A percentile compares a stretch with the other conserved stretches of the same genome.
Evolutionary conservation across 2,797 vertebrate species (phyloP).

Genomic region (Bucorvus abyssinicus): DNA sequence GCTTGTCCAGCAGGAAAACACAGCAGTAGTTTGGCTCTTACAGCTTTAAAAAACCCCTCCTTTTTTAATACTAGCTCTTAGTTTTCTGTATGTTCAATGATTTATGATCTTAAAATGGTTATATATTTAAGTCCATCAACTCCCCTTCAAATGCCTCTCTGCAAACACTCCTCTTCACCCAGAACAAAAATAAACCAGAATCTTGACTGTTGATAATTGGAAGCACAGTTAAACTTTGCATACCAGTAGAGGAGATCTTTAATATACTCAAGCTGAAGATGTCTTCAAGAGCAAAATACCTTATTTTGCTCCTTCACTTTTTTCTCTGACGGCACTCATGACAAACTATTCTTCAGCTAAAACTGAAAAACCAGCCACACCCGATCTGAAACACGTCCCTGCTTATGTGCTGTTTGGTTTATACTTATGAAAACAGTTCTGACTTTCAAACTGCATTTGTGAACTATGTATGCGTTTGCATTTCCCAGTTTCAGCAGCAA

Average conservation of each 20-base stretch:
- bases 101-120: background rate
- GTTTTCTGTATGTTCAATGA: background rate
- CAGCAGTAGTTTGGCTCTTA: background rate
- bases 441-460: background rate
- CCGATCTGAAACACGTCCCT: background rate
- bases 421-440: background rate
- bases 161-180: background rate
- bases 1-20: background rate
- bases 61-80: background rate
- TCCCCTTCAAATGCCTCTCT: background rate
- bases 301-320: background rate
- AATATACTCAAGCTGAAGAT: background rate
- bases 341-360: background rate
- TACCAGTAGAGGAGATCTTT: background rate
- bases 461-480: accelerated
- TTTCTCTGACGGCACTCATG: accelerated
- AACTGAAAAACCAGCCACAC: background rate
- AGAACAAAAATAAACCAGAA: background rate
- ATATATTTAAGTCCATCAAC: background rate
- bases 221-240: background rate
- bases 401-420: background rate
- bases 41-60: background rate
- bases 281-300: background rate
- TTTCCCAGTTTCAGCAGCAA: background rate
- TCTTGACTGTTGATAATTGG: accelerated